Evolutionary conservation across 2,113 vertebrate genomes (phyloP).

Genomic region (Gambusia affinis): DNA sequence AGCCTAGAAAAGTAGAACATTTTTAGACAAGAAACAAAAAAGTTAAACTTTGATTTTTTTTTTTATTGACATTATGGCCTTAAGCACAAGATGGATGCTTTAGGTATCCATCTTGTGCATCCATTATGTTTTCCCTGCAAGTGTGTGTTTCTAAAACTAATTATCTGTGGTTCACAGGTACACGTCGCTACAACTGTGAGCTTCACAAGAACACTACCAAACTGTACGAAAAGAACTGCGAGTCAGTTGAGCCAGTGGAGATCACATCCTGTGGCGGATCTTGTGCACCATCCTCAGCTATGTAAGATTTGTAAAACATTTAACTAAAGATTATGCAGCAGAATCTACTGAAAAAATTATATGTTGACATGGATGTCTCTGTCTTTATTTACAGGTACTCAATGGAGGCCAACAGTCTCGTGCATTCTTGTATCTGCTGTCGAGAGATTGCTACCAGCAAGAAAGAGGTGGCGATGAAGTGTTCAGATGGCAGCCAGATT

Average conservation of each 20-base stretch:
- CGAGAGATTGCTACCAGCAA: constrained; percentile 64
- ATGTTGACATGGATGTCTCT: background rate
- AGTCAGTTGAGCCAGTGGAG: constrained; percentile 71
- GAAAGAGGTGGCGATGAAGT: constrained; percentile 72
- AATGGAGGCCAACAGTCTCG: constrained; percentile 44
- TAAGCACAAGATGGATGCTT: too few relatives aligned
- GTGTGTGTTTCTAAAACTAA: background rate
- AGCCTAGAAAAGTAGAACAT: background rate
- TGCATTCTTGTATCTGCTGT: constrained; percentile 79
- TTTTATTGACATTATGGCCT: background rate
- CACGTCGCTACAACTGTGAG: constrained; percentile 68
- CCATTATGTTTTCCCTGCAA: too few relatives aligned
- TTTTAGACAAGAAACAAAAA: background rate
- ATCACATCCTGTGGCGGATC: constrained; percentile 83
- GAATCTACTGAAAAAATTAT: background rate
- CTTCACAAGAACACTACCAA: constrained; percentile 63
- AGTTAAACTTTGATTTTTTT: background rate
- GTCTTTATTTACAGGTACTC: constrained; percentile 74
- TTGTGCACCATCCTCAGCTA: constrained; percentile 84
- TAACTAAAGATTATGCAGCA: background rate
- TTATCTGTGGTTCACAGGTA: constrained; percentile 56
- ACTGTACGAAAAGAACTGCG: constrained; percentile 75
- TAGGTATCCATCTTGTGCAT: too few relatives aligned
- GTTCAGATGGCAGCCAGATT: constrained; percentile 34
- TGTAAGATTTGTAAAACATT: constrained; percentile 73